Conservation (phyloP, 1,140 invertebrate species). For the Araneus ventricosus region DNA sequence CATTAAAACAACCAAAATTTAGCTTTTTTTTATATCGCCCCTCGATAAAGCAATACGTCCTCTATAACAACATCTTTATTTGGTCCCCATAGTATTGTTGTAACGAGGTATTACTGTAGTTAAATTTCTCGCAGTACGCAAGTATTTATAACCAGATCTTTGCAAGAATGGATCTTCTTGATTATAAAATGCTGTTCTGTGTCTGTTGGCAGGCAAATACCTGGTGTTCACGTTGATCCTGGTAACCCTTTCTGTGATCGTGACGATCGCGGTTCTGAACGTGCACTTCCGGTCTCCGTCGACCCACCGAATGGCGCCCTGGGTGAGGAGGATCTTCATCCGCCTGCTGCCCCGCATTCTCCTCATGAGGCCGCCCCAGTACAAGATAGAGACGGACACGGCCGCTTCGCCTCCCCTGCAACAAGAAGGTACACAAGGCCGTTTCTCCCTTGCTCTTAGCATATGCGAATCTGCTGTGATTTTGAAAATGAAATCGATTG, state of each 20-base stretch:
- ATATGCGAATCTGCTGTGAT: too few species aligned
- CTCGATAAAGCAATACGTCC: too few species aligned
- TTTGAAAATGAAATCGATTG: too few species aligned
- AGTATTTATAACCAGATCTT: too few species aligned
- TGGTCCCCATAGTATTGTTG: too few species aligned
- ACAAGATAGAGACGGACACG: slow-evolving; percentile 75
- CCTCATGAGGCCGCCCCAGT: slow-evolving; percentile 80
- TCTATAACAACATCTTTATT: too few species aligned
- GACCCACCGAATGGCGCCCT: slow-evolving; percentile 94
- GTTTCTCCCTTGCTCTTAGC: too few species aligned
- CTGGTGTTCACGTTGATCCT: slow-evolving; percentile 99
- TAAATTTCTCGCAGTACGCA: too few species aligned
- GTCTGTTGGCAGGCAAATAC: slow-evolving; percentile 85
- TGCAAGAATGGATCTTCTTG: too few species aligned
- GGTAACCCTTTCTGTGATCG: slow-evolving; percentile 97
- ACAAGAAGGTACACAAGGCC: neutral
- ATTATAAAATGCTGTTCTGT: neutral
- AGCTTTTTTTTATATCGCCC: too few species aligned
- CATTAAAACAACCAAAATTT: too few species aligned
- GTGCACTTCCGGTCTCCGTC: slow-evolving; percentile 99
- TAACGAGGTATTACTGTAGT: too few species aligned
- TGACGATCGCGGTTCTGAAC: slow-evolving; percentile 98
- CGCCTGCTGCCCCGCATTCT: slow-evolving; percentile 94
- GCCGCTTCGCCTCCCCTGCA: neutral
- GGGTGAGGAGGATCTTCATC: slow-evolving; percentile 94